A percentile compares a stretch with the other conserved stretches of the same genome.
phyloP scores from a whole-genome alignment of 35 echinoderm and acorn worm genomes.

The Apostichopus japonicus region DNA sequence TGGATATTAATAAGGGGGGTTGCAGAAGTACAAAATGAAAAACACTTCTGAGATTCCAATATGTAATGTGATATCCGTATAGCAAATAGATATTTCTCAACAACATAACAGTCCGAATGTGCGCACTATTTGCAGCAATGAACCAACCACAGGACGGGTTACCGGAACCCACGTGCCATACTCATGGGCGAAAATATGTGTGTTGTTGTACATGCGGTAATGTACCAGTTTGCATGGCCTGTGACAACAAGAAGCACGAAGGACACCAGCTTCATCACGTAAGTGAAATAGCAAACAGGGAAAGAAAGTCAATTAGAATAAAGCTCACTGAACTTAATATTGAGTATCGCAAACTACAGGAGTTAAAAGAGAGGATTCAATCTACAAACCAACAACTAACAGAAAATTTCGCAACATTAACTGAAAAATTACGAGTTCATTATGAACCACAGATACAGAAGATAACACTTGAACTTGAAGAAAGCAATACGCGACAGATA shows the following conservation, averaged over 20 bases:
- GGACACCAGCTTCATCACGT: neutral
- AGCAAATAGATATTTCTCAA: no score
- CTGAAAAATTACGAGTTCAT: neutral
- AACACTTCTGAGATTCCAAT: no score
- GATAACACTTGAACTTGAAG: neutral
- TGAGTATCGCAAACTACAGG: neutral
- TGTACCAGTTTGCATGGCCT: neutral
- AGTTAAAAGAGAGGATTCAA: neutral
- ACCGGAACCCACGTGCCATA: no score
- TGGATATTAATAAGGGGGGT: no score
- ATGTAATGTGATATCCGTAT: no score
- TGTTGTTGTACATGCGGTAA: conserved; percentile 8
- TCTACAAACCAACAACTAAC: neutral
- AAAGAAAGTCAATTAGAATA: neutral
- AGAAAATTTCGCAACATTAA: neutral
- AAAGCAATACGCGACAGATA: neutral
- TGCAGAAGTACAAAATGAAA: no score
- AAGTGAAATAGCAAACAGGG: neutral
- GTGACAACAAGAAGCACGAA: neutral
- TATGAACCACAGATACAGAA: neutral
- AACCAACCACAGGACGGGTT: no score
- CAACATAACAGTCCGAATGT: no score
- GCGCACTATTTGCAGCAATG: no score
- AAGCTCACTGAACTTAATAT: neutral
- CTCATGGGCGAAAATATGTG: neutral